Evolutionary conservation across 2,113 vertebrate genomes (phyloP), one percentile per base, ranked within the genome.

Genomic region (Lampris incognitus): DNA sequence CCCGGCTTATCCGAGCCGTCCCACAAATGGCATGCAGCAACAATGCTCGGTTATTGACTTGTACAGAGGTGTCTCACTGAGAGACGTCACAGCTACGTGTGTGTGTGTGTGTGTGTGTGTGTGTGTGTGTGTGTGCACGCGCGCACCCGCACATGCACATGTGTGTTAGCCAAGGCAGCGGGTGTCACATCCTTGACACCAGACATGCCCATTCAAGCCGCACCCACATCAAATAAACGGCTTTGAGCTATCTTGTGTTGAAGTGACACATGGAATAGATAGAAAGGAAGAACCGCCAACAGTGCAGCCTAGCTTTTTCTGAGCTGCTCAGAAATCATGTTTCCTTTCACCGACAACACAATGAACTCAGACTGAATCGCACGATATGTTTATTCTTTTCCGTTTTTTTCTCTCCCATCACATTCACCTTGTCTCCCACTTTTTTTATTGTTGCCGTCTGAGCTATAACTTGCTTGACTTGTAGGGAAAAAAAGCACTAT

Each of bases 141-240:
- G 24, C 24, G 24, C 24, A 24, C 24, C 24, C 24, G 24, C 24
- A 24, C 24, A 24, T 24, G 24, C 24, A 24, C 24, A 24, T 72
- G 67, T 69, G 65, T 75, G 55, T 80, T 59, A 61, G 66, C 65
- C 74, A 75, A 65, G 69, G 84, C 65, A 3, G 77, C 50, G 8
- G 86, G 76, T 66, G 73, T 87, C 67, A 60, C 59, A 54, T 61
- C 37, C 13, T n/a, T 66, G 72, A 72, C 68, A 68, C 60, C 54
- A 55, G 44, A 61, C 69, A 41, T 73, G 68, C 64, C 69, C n/a
- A 48, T 65, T 49, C 48, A 64, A 77, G 79, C 79, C 74, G 84
- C 78, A 85, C 86, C 81, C 90, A 88, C 68, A 87, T 68, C 79
- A 78, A 84, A 75, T 85, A 77, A 88, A 89, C 81, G 56, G 64